Base-by-base conservation (phyloP, 2,113 vertebrate genomes). In the Rhegmatorhina hoffmannsi region DNA sequence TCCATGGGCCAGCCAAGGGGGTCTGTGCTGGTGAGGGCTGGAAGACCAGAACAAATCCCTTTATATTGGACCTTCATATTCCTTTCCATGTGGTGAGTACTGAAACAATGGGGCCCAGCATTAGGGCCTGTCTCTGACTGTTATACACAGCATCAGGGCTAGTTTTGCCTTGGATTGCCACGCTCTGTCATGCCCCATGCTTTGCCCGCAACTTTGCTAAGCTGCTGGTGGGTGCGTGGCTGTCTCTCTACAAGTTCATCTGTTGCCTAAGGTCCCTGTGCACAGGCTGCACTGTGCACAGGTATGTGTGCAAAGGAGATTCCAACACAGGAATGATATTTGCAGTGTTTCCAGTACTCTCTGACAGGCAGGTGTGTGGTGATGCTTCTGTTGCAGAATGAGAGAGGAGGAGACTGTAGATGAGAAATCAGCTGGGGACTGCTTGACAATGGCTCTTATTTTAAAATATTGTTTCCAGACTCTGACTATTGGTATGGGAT, bases 101-200 rank as follows among this genome's bases (percentile, higher is more conserved):
- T 52, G 55, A n/a, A 40, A 18, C 0, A 1, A 4, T 25, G 33
- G 67, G 13, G 17, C 28, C 62, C 29, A 46, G 1, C 1, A 1
- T 13, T 59, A 49, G 31, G 21, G 14, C 28, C 43, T 31, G 36
- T 10, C 7, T 4, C 7, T 26, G 52, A 17, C 18, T 11, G 4
- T 46, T 9, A 23, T 4, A 50, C 1, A 2, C 2, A 52, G 43
- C 44, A 58, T n/a, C 0, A 0, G 55, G 6, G 19, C 5, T 36
- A 26, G 11, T 6, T 73, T 84, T 78, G 36, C n/a, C 68, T 23
- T 16, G n/a, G 38, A 5, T 43, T 29, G 11, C 19, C 4, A 0
- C 26, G 53, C 29, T 56, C 43, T 29, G 29, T 14, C 26, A 3
- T 2, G 12, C 2, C 36, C 21, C 0, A 1, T 9, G 66, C 2